A percentile compares a stretch with the other conserved stretches of the same genome.
Evolutionary conservation across 2,113 vertebrate species (phyloP).

Genomic region (Atlantisia rogersi): DNA sequence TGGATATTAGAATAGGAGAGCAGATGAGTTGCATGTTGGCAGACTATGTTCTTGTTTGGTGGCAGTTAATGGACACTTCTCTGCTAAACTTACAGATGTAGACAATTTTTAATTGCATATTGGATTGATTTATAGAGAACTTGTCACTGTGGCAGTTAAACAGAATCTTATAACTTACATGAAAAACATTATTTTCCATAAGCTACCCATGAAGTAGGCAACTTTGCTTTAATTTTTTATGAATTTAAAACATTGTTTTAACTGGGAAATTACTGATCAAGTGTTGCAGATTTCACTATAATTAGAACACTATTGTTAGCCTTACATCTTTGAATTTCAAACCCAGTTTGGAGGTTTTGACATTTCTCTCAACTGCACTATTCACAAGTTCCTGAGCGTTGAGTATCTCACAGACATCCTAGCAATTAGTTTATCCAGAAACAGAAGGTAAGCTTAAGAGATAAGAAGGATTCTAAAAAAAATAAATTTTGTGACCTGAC

Average conservation of each 20-base stretch:
- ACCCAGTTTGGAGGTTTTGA: not conserved
- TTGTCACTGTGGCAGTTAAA: not conserved
- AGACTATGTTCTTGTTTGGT: not conserved
- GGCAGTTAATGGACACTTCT: not conserved
- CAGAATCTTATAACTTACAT: not conserved
- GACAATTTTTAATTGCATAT: not conserved
- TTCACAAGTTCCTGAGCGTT: not conserved
- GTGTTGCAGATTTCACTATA: not conserved
- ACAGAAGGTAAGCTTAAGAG: not conserved
- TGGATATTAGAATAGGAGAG: not conserved
- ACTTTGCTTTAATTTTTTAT: not conserved
- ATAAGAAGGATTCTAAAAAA: not conserved
- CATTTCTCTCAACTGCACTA: not conserved
- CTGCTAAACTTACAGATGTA: not conserved
- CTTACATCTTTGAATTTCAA: not conserved
- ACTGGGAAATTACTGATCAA: not conserved
- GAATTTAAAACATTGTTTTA: not conserved
- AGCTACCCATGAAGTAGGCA: not conserved
- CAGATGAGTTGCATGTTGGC: not conserved
- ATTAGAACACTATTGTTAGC: not conserved
- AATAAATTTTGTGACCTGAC: not conserved
- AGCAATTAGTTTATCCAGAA: constrained; percentile 9
- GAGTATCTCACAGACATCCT: not conserved
- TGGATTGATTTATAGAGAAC: not conserved
- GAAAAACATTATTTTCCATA: not conserved